Percentiles rank a stretch among this genome's conserved stretches.
These are phyloP conservation scores for Pachyuromys duprasi DNA, from an alignment of 2,797 vertebrate species.

Conservation along the genomic window DNA sequence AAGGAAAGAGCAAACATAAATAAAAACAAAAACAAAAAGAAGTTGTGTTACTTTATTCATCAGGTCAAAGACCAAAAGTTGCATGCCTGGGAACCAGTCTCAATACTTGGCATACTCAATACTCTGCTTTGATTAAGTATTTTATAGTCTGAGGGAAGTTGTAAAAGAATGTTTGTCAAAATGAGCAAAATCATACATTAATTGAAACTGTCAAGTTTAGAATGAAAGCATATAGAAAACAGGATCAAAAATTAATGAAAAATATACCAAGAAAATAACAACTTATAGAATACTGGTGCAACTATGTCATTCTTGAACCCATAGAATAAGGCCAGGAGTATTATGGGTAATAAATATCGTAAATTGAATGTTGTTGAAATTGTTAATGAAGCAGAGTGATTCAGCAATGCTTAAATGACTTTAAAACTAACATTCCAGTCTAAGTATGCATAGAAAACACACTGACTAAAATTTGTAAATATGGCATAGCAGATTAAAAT, in stretches of 20 bases:
- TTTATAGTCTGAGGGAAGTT: background rate
- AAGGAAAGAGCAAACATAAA: background rate
- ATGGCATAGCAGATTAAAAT: background rate
- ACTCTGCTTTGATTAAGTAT: background rate
- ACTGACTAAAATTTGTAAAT: background rate
- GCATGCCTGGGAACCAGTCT: background rate
- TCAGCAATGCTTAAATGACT: background rate
- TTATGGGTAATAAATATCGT: background rate
- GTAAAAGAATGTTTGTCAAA: slow-evolving; percentile 5
- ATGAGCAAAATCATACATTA: background rate
- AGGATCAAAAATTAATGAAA: background rate
- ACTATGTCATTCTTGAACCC: background rate
- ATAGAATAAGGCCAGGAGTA: background rate
- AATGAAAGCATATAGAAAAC: background rate
- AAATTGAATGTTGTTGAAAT: background rate
- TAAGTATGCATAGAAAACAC: background rate
- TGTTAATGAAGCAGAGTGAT: background rate
- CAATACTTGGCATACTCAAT: background rate
- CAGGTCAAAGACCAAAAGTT: background rate
- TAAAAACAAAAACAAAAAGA: background rate
- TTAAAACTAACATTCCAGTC: background rate
- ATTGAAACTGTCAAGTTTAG: slow-evolving; percentile 25
- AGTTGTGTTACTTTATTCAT: background rate
- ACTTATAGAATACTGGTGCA: background rate
- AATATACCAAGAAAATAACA: background rate